Percentiles rank a stretch among this genome's conserved stretches.
phyloP scores from a whole-genome alignment of 2,888 invertebrate genomes.

The Aplocera efformata region DNA sequence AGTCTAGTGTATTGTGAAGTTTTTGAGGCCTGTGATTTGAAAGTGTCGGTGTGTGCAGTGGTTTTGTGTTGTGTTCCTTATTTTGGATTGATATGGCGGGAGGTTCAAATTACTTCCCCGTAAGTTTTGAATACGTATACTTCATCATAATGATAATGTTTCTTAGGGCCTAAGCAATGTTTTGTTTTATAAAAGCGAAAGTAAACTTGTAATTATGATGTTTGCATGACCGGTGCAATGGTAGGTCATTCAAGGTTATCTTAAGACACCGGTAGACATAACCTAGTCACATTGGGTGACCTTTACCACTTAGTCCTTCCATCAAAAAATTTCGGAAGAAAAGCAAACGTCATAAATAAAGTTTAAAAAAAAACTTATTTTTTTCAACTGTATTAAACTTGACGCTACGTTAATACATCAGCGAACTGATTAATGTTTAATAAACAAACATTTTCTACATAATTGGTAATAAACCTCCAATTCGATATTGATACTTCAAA shows the following conservation, averaged over 20 bases:
- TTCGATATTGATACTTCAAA: too few relatives aligned
- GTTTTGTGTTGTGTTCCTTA: slow-evolving; percentile 32
- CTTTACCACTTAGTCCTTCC: slow-evolving; percentile 41
- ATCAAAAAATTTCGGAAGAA: too few relatives aligned
- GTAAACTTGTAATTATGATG: slow-evolving; percentile 10
- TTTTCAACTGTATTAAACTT: too few relatives aligned
- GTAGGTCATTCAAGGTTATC: slow-evolving; percentile 79
- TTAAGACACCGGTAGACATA: slow-evolving; percentile 65
- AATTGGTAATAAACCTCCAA: too few relatives aligned
- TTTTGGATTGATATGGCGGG: slow-evolving; percentile 48
- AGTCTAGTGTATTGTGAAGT: slow-evolving; percentile 42
- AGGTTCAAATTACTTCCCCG: slow-evolving; percentile 43
- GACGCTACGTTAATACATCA: too few relatives aligned
- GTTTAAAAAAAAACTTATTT: too few relatives aligned
- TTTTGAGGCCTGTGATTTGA: slow-evolving; percentile 13
- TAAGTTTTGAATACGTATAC: slow-evolving; percentile 36
- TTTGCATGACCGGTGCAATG: slow-evolving; percentile 23
- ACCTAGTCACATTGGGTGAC: slow-evolving; percentile 69
- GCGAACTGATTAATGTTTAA: too few relatives aligned
- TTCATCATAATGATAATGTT: not conserved
- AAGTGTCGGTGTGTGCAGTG: slow-evolving; percentile 22
- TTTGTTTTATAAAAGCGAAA: slow-evolving; percentile 11
- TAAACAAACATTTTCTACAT: too few relatives aligned
- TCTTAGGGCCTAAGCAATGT: not conserved
- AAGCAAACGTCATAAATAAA: too few relatives aligned